Percentiles rank a stretch among this genome's conserved stretches.
Evolutionary conservation across 2,888 invertebrate genomes (phyloP).

Genomic region (Diplolepis rosae): DNA sequence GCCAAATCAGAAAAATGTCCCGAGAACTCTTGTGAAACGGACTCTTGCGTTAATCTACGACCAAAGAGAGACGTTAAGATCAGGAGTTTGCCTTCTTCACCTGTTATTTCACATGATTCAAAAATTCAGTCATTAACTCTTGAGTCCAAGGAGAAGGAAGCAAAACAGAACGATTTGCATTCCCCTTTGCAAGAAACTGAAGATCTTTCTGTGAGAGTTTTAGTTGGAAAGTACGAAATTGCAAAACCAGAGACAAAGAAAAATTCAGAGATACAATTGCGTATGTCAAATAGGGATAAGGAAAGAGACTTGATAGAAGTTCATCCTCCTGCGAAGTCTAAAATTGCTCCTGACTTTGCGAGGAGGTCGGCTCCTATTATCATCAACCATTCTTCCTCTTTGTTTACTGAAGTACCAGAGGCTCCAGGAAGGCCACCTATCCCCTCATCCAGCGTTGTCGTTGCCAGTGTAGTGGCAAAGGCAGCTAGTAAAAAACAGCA

Average conservation of each 20-base stretch:
- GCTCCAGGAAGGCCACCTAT: slow-evolving; percentile 71
- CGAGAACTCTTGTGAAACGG: slow-evolving; percentile 74
- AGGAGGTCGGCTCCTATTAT: slow-evolving; percentile 68
- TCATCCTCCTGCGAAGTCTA: slow-evolving; percentile 67
- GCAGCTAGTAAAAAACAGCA: slow-evolving; percentile 86
- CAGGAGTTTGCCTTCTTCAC: slow-evolving; percentile 74
- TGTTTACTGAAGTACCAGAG: slow-evolving; percentile 52
- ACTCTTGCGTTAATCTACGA: slow-evolving; percentile 45
- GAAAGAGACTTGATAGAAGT: slow-evolving; percentile 62
- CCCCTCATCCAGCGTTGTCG: slow-evolving; percentile 78
- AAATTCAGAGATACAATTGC: slow-evolving; percentile 62
- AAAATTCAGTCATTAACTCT: slow-evolving; percentile 63
- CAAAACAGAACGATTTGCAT: slow-evolving; percentile 40
- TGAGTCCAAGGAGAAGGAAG: slow-evolving; percentile 59
- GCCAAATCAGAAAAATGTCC: slow-evolving; percentile 65
- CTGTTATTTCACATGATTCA: slow-evolving; percentile 77
- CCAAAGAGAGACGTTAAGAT: slow-evolving; percentile 65
- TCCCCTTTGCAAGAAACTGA: slow-evolving; percentile 72
- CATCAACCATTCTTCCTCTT: slow-evolving; percentile 55
- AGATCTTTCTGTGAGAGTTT: slow-evolving; percentile 83
- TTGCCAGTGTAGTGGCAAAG: slow-evolving; percentile 82
- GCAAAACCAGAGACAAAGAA: slow-evolving; percentile 62
- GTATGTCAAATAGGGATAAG: slow-evolving; percentile 54
- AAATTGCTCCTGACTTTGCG: slow-evolving; percentile 66
- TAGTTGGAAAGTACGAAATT: slow-evolving; percentile 86